Evolutionary conservation across 1,140 invertebrate genomes (phyloP), one percentile per base, ranked within the genome.

Genomic region (Sycophila sp.): DNA sequence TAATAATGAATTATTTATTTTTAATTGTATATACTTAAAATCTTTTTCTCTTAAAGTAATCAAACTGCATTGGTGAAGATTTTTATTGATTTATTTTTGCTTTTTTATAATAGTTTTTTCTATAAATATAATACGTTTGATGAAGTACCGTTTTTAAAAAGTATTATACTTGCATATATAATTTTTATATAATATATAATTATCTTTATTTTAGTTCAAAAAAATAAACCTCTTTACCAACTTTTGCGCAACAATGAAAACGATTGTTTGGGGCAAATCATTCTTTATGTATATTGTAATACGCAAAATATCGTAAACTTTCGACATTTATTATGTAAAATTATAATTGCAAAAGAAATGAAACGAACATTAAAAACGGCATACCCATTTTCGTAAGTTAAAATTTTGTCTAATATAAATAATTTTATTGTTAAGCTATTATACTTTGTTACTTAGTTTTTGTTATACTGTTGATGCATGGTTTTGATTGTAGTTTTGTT

Each of bases 151-250:
- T n/a, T 15, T 38, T 38, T 38, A 38, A 11, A 38, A 11, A 38
- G 8, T 15, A 38, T 11, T 38, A 11, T 38, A 38, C 15, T 38
- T 38, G 15, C 34, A 38, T 71, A 67, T 22, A 69, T 26, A 67
- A 73, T 73, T 45, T 45, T 11, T 17, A n/a, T 17, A 45, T 45
- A 45, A 45, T n/a, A 45, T 17, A n/a, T n/a, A n/a, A n/a, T 45
- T n/a, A n/a, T 45, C 40, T 45, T 45, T 15, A 45, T 45, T 45
- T 17, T 45, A 45, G 40, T 45, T 45, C 13, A n/a, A 45, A 45
- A 45, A 45, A 45, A 45, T 45, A n/a, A 45, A 6, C 40, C 40
- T 17, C 40, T 45, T 45, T 45, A 45, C 17, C 6, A 45, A 45
- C 40, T 45, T 45, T 45, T 45, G 17, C 40, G 40, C 17, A 1